Percentiles rank a stretch among this genome's conserved stretches.
These are phyloP conservation scores for Sebastolobus alascanus DNA, from an alignment of 2,797 vertebrate genomes.

Conservation along the genomic window DNA sequence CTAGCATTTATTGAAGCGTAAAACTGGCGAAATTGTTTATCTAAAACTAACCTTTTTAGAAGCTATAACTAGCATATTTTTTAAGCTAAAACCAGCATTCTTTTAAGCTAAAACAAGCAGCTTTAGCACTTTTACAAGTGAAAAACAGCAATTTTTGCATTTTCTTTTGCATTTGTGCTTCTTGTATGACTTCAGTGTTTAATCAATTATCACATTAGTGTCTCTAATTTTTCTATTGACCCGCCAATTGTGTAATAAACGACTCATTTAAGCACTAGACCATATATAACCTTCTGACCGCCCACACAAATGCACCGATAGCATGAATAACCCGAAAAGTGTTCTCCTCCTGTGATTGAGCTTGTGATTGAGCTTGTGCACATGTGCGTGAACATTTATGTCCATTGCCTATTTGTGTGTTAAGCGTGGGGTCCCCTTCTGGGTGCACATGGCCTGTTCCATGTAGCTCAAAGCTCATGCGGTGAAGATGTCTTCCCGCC, in stretches of 20 bases:
- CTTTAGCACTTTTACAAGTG: background rate
- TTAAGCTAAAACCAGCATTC: too few species aligned
- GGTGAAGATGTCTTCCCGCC: slow-evolving; percentile 74
- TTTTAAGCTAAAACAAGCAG: background rate
- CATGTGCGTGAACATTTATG: slow-evolving; percentile 11
- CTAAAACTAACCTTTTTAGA: background rate
- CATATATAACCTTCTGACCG: background rate
- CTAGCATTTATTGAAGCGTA: background rate
- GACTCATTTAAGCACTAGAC: background rate
- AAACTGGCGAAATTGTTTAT: background rate
- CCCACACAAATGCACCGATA: background rate
- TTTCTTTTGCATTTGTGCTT: background rate
- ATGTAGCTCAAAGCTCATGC: slow-evolving; percentile 52
- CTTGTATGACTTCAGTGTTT: background rate
- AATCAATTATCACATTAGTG: background rate
- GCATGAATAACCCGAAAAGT: background rate
- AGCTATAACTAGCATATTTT: background rate
- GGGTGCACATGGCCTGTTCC: slow-evolving; percentile 17
- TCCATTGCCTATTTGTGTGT: slow-evolving; percentile 27
- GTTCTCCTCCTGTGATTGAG: background rate
- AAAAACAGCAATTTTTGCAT: fast-evolving
- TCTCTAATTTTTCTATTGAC: background rate
- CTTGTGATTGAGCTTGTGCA: background rate
- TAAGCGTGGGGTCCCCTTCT: slow-evolving; percentile 6
- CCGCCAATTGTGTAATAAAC: slow-evolving; percentile 6